Base-by-base conservation (phyloP, 2,888 invertebrate species). In the Drosophila seclusa region DNA sequence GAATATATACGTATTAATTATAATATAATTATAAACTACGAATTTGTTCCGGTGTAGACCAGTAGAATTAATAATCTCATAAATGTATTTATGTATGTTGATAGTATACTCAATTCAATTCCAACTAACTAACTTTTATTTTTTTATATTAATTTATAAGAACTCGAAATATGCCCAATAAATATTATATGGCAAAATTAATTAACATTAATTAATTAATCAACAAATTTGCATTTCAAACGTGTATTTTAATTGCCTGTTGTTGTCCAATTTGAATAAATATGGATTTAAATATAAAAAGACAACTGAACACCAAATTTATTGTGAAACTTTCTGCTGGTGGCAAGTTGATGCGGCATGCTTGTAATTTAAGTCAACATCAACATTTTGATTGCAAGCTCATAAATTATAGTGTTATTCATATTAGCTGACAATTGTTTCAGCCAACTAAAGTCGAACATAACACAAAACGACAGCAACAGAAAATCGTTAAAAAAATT, bases 391-490 rank as follows among this genome's bases (percentile, higher is more conserved):
- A 76, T 69, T 70, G 42, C 32, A 32, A 36, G 38, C 49, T 40
- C 34, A 21, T 60, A 61, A 31, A 48, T 70, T 65, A 64, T 63
- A 34, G 52, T 57, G 52, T 58, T 71, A 64, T 74, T 77, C 54
- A 70, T 79, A 79, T 68, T 50, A 45, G 36, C 54, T 61, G 68
- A 63, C 68, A 82, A 87, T 73, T 82, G 66, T 84, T 76, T 67
- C 42, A 59, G 45, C 34, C 66, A 73, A 61, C 55, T 32, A 57
- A 55, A 50, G 42, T 18, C 54, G 36, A 58, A 38, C 48, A 61
- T 58, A 52, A 52, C 48, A 42, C 68, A 61, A 36, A 36, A 59
- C 16, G 16, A 48, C 52, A 45, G 42, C 36, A 38, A 64, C 54
- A 54, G 45, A 65, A 27, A 65, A 60, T 29, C 69, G 38, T 68